Evolutionary conservation across 2,888 invertebrate genomes (phyloP), one percentile per base, ranked within the genome.

Genomic region (Resseliella maxima): DNA sequence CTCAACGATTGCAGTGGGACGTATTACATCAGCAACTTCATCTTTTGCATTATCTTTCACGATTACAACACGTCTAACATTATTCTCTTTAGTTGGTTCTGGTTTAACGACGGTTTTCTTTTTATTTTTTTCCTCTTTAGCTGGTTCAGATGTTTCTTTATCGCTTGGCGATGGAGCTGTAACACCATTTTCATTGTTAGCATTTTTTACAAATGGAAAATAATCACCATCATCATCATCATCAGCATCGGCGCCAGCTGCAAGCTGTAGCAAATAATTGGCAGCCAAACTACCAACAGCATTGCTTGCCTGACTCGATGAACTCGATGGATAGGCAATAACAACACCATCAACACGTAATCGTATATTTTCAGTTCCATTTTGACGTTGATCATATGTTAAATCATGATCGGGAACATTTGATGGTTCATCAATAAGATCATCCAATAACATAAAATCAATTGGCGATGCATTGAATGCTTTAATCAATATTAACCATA

Each of bases 301-400:
- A 86, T 15, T 85, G n/a, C 27, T 36, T 0, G 81, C 59, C 83
- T 85, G 86, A 35, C 83, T 86, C 0, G 85, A 27, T 38, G 54
- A 15, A 31, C 86, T 72, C 27, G 27, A 31, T 35, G 88, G 87
- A 18, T 88, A 27, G n/a, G 94, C 93, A 46, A 95, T 90, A 21
- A 94, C 92, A n/a, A 95, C 92, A 21, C 94, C 95, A 88, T 94
- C 94, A 86, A 96, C 92, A 89, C 93, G 94, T 15, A 96, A 90
- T 27, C 95, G 92, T 88, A 94, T 93, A 91, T 96, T 96, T 88
- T 95, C 95, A 0, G 93, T 92, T 0, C 96, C 96, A 89, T 95
- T 96, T 90, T 96, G 96, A 10, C 95, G 91, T 89, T 96, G 95
- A 90, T 96, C 96, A 90, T 93, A 94, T 88, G 92, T 91, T 35